Evolutionary conservation across 2,113 vertebrate species (phyloP), one percentile per base, ranked within the genome.

Genomic region (Bungarus multicinctus): DNA sequence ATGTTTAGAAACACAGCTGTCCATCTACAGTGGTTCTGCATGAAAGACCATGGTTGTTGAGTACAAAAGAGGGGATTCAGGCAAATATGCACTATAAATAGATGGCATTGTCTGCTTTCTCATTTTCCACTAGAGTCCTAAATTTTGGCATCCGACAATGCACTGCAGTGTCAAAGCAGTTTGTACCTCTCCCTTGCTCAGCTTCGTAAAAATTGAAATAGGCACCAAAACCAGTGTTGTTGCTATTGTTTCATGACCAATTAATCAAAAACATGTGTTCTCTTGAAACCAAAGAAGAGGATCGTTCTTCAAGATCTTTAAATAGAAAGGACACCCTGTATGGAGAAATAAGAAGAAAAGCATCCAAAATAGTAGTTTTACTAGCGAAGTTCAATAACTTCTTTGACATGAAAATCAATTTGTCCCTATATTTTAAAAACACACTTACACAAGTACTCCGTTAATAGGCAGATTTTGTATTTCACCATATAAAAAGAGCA

Each of bases 1-100:
- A 96, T 97, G 95, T 97, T 97, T 96, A 95, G 96, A 97, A 95
- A 97, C 97, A 97, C 96, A 98, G 97, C 97, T 98, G 97, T 95
- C 97, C 97, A 94, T 97, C 96, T 95, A 96, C 96, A 95, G 96
- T 96, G 97, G 96, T 96, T 97, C 96, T 96, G 96, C 95, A 95
- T 97, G 95, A 97, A 97, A 97, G 97, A 96, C 96, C 95, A 96
- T 96, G 95, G 96, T 96, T 97, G 96, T 96, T 95, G 93, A 93
- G 95, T 87, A 94, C 94, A 97, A 96, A 96, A 97, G 96, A 97
- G 96, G 93, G 87, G 95, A 96, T 97, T 97, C 97, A 97, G 96
- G 96, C 90, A 96, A 97, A 96, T 86, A 96, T 86, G 90, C 90
- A 96, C 96, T 97, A 96, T 94, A 97, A 96, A 95, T 95, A 97